These are phyloP conservation scores for Lutraria lutraria DNA, from an alignment of 2,888 invertebrate species.

Conservation along the genomic window DNA sequence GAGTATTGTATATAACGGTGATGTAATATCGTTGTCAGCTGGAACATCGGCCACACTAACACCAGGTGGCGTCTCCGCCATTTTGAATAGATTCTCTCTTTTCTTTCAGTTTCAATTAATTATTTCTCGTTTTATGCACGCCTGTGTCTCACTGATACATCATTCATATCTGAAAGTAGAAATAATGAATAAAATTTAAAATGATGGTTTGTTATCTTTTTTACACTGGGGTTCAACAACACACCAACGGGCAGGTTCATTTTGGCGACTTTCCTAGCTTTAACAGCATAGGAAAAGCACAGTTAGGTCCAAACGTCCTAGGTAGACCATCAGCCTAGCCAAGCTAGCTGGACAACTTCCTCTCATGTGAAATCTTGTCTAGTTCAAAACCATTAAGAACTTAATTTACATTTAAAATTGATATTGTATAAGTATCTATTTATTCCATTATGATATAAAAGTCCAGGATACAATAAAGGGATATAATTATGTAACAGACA, in stretches of 20 bases:
- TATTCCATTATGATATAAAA: neutral
- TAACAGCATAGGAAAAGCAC: no score
- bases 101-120: neutral
- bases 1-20: slow-evolving; percentile 39
- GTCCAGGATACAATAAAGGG: no score
- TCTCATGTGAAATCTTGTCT: no score
- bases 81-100: slow-evolving; percentile 30
- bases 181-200: neutral
- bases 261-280: no score
- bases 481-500: no score
- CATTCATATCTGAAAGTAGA: neutral
- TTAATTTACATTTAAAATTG: neutral
- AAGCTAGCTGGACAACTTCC: no score
- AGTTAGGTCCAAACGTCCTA: no score
- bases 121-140: neutral
- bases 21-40: slow-evolving; percentile 31
- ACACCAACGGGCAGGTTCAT: no score
- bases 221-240: no score
- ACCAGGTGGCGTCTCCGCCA: slow-evolving; percentile 32
- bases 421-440: neutral
- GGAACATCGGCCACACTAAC: slow-evolving; percentile 34
- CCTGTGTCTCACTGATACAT: neutral
- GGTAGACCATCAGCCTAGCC: no score
- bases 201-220: no score
- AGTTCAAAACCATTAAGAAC: neutral